These are phyloP conservation scores for Oryzias javanicus DNA, from an alignment of 2,113 vertebrate species.

Conservation along the genomic window DNA sequence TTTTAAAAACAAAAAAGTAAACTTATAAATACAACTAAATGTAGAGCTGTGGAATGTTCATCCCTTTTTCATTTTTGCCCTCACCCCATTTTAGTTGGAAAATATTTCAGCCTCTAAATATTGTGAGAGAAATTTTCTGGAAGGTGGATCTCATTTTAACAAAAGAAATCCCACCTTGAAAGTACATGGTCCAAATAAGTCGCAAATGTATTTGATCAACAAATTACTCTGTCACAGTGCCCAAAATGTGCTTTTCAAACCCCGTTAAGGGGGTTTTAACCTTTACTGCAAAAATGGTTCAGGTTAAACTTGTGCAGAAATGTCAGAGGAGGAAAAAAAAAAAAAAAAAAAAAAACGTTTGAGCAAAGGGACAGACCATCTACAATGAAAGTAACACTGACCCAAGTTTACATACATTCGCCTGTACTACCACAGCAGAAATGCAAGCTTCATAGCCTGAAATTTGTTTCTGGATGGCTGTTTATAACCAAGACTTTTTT, in stretches of 20 bases:
- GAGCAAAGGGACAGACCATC: slow-evolving; percentile 29
- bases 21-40: slow-evolving; percentile 69
- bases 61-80: slow-evolving; percentile 37
- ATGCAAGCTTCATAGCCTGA: background rate
- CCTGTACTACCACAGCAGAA: slow-evolving; percentile 26
- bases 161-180: slow-evolving; percentile 15
- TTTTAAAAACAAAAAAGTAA: slow-evolving; percentile 68
- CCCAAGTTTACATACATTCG: slow-evolving; percentile 29
- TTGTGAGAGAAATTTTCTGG: slow-evolving; percentile 25
- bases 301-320: slow-evolving; percentile 19
- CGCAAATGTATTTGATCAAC: slow-evolving; percentile 27
- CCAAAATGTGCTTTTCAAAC: slow-evolving; percentile 64
- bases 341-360: background rate
- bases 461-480: slow-evolving; percentile 8
- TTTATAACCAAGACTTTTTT: slow-evolving; percentile 1
- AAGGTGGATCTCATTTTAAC: slow-evolving; percentile 11
- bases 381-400: slow-evolving; percentile 39
- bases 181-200: slow-evolving; percentile 27
- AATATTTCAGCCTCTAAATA: slow-evolving; percentile 15
- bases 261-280: slow-evolving; percentile 29
- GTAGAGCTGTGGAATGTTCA: slow-evolving; percentile 76
- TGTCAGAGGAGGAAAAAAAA: slow-evolving; percentile 9
- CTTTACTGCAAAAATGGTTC: slow-evolving; percentile 48
- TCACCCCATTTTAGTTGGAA: slow-evolving; percentile 13
- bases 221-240: slow-evolving; percentile 18